Evolutionary conservation across 2,113 vertebrate genomes (phyloP).

Genomic region (Paedocypris sp.): DNA sequence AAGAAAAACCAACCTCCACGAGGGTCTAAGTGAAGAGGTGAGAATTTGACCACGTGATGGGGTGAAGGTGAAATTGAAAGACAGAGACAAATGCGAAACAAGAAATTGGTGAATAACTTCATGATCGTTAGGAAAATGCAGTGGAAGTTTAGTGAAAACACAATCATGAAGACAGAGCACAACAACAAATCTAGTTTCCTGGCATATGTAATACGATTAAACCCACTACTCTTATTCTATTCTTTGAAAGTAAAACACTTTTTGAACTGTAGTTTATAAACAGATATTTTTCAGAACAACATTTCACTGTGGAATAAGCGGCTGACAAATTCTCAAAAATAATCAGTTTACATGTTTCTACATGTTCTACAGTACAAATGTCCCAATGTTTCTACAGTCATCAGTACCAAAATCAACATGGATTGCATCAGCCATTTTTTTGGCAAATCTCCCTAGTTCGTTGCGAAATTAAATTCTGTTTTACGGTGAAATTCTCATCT

Average conservation of each 20-base stretch:
- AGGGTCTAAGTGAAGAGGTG: constrained; percentile 90
- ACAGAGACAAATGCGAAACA: constrained; percentile 27
- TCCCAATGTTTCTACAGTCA: too few species aligned
- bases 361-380: too few species aligned
- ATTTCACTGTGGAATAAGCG: constrained; percentile 46
- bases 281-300: too few species aligned
- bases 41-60: constrained; percentile 41
- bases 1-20: constrained; percentile 98
- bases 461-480: too few species aligned
- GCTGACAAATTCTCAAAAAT: constrained; percentile 49
- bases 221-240: too few species aligned
- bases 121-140: constrained; percentile 14
- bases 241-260: too few species aligned
- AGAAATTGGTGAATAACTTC: constrained; percentile 1
- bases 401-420: too few species aligned
- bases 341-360: constrained; percentile 40
- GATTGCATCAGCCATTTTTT: too few species aligned
- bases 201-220: background rate
- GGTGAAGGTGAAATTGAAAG: constrained; percentile 22
- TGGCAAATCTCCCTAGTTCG: too few species aligned
- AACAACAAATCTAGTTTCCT: background rate
- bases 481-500: too few species aligned
- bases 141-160: constrained; percentile 19
- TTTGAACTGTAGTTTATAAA: too few species aligned
- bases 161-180: constrained; percentile 6